These are phyloP conservation scores for Telmatherina bonti DNA, from an alignment of 2,797 vertebrate genomes.

Conservation along the genomic window DNA sequence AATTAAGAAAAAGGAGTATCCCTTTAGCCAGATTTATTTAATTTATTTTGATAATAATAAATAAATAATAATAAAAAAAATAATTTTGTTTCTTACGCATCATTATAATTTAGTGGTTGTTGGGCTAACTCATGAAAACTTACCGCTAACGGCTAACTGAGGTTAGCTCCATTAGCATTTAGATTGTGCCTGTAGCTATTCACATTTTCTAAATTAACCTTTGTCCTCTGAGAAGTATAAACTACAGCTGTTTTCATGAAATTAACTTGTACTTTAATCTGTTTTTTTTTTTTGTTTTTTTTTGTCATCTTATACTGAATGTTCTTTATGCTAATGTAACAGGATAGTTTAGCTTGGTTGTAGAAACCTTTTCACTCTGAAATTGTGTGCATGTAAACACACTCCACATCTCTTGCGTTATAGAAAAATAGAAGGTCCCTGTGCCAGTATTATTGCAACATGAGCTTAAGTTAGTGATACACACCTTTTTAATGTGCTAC, in stretches of 20 bases:
- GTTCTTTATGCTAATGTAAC: background rate
- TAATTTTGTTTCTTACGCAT: no score
- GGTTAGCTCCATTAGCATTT: slow-evolving; percentile 6
- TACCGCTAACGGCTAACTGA: no score
- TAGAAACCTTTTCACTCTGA: slow-evolving; percentile 17
- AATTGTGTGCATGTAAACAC: slow-evolving; percentile 58
- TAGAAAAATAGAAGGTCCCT: slow-evolving; percentile 26
- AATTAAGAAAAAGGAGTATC: no score
- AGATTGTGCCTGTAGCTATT: background rate
- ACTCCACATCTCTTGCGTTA: slow-evolving; percentile 23
- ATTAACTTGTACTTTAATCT: no score
- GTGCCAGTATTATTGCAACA: slow-evolving; percentile 53
- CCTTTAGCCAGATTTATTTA: no score
- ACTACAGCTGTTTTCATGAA: background rate
- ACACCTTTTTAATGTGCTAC: slow-evolving; percentile 8
- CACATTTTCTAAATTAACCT: background rate
- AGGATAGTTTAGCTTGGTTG: slow-evolving; percentile 29
- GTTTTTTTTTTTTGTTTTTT: no score
- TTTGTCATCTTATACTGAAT: background rate
- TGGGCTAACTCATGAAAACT: no score
- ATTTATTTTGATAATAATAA: no score
- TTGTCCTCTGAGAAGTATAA: background rate
- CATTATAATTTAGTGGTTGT: no score
- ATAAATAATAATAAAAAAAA: no score
- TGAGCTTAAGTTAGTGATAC: slow-evolving; percentile 25